Conservation (phyloP, 2,113 vertebrate genomes). For the Lipophrys pholis region DNA sequence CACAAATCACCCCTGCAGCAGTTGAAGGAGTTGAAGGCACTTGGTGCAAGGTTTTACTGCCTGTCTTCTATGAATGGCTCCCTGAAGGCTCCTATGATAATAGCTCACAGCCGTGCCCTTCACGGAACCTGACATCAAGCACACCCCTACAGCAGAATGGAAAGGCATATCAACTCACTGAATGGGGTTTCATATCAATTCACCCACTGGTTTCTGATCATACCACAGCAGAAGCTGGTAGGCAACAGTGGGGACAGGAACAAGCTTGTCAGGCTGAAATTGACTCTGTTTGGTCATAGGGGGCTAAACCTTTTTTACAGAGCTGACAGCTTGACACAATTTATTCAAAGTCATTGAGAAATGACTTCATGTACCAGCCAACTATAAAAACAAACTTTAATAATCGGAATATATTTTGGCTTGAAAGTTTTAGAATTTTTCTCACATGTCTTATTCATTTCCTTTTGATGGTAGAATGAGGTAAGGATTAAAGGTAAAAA, state of each 20-base stretch:
- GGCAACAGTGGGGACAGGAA: conserved; percentile 39
- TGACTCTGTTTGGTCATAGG: conserved; percentile 32
- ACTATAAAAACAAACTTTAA: not conserved
- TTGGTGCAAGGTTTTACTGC: conserved; percentile 80
- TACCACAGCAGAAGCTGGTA: conserved; percentile 49
- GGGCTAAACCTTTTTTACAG: conserved; percentile 43
- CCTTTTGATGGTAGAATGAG: not conserved
- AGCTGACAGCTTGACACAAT: not conserved
- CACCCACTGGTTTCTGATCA: conserved; percentile 65
- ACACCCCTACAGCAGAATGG: conserved; percentile 73
- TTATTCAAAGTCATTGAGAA: not conserved
- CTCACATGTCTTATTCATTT: not conserved
- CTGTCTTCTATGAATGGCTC: conserved; percentile 81
- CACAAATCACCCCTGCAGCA: conserved; percentile 80
- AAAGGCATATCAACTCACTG: conserved; percentile 72
- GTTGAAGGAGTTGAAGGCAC: conserved; percentile 76
- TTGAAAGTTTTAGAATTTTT: not conserved
- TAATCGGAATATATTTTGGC: not conserved
- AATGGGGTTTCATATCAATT: conserved; percentile 71
- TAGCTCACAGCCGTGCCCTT: conserved; percentile 79
- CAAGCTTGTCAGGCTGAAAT: conserved; percentile 27
- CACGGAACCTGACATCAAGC: conserved; percentile 74
- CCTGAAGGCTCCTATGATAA: conserved; percentile 80
- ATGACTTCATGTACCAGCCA: not conserved
- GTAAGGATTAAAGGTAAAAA: conserved; percentile 14